Percentiles rank a stretch among this genome's conserved stretches.
phyloP scores from a whole-genome alignment of 2,797 vertebrate genomes.

The Ataeniobius toweri region DNA sequence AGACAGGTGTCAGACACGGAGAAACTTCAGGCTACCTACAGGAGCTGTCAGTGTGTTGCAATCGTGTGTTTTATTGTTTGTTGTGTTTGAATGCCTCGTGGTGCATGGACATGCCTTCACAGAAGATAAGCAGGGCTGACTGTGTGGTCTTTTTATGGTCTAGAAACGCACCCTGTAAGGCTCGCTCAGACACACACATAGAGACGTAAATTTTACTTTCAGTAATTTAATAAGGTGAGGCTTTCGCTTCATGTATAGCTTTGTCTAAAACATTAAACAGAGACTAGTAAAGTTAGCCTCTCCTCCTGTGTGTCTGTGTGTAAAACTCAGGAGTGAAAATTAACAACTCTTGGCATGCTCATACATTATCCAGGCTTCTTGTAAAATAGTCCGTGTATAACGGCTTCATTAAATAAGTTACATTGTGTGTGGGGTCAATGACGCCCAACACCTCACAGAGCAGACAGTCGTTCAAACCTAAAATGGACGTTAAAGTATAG shows the following conservation, averaged over 20 bases:
- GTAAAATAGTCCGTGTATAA: constrained; percentile 56
- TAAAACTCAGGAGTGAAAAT: constrained; percentile 13
- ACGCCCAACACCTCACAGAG: constrained; percentile 64
- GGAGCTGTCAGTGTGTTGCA: constrained; percentile 40
- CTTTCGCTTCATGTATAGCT: constrained; percentile 37
- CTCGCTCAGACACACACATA: constrained; percentile 15
- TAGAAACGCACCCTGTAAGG: constrained; percentile 19
- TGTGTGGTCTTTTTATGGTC: constrained; percentile 71
- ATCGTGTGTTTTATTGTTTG: constrained; percentile 41
- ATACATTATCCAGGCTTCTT: constrained; percentile 58
- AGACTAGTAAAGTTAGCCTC: constrained; percentile 30
- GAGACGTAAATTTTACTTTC: constrained; percentile 46
- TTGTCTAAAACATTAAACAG: constrained; percentile 49
- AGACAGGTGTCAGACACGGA: constrained; percentile 49
- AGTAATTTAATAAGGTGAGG: constrained; percentile 51
- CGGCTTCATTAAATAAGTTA: constrained; percentile 61
- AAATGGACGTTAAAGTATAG: neutral
- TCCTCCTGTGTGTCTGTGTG: constrained; percentile 4
- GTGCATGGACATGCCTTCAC: constrained; percentile 52
- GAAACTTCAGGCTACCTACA: constrained; percentile 40
- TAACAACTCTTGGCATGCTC: constrained; percentile 6
- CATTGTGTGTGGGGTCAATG: constrained; percentile 65
- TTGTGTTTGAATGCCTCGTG: constrained; percentile 48
- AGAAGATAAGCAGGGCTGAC: constrained; percentile 58
- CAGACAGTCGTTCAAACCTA: constrained; percentile 23